Evolutionary conservation across 1,140 invertebrate genomes (phyloP).

Genomic region (Agrilus planipennis): DNA sequence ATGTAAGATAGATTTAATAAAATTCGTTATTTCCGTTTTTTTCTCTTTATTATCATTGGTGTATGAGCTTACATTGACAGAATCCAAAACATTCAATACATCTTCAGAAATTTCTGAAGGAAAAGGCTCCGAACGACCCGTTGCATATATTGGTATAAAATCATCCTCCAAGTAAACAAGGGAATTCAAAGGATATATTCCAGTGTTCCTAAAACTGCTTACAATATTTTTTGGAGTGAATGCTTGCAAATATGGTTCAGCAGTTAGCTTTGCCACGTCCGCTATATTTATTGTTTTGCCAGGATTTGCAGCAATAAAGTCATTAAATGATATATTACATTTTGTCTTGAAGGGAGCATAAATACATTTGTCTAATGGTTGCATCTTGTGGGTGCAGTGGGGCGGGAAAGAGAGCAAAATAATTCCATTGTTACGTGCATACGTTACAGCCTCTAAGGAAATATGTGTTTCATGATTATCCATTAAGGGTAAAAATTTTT

Average conservation of each 20-base stretch:
- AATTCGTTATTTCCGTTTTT: background rate
- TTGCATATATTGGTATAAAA: background rate
- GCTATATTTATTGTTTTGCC: conserved; percentile 28
- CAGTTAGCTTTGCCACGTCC: conserved; percentile 20
- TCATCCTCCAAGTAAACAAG: conserved; percentile 1
- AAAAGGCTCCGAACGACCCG: background rate
- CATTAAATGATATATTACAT: conserved; percentile 32
- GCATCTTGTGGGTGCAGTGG: conserved; percentile 31
- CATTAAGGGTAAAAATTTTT: conserved; percentile 10
- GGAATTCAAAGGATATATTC: conserved; percentile 13
- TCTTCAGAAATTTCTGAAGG: background rate
- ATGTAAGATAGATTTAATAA: background rate
- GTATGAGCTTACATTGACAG: too few relatives aligned
- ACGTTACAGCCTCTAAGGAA: conserved; percentile 20
- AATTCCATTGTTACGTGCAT: conserved; percentile 26
- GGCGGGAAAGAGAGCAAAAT: conserved; percentile 27
- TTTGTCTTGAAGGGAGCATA: conserved; percentile 27
- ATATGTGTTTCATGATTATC: conserved; percentile 14
- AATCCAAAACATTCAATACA: too few relatives aligned
- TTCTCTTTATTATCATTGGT: background rate
- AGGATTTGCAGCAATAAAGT: conserved; percentile 22
- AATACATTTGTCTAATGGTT: conserved; percentile 31
- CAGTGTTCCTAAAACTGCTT: conserved; percentile 12
- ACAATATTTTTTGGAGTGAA: conserved; percentile 18
- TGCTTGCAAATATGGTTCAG: conserved; percentile 12